Conservation (phyloP, 1,140 invertebrate species). For the Rhagoletis pomonella region DNA sequence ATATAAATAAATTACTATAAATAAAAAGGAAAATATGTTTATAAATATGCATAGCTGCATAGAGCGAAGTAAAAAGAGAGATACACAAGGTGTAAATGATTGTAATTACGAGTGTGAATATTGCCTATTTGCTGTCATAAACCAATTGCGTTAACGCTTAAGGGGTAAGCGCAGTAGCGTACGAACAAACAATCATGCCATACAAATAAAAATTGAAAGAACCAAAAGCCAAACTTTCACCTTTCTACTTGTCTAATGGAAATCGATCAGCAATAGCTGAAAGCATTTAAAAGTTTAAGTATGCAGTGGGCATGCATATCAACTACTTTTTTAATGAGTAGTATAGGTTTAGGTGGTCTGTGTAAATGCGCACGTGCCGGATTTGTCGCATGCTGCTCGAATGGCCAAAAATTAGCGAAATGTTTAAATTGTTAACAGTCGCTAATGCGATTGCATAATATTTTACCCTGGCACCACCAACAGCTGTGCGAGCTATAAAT, state of each 20-base stretch:
- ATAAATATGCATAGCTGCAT: background rate
- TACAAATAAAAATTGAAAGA: background rate
- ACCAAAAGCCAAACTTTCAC: background rate
- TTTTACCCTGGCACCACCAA: background rate
- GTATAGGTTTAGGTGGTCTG: too few species aligned
- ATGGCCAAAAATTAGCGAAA: background rate
- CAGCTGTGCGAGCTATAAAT: background rate
- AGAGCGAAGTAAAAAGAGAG: background rate
- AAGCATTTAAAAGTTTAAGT: background rate
- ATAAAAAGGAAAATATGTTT: background rate
- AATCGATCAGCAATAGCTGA: background rate
- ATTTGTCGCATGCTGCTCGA: background rate
- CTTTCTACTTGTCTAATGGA: background rate
- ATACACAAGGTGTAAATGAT: slow-evolving; percentile 12
- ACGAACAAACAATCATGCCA: background rate
- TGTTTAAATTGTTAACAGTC: background rate
- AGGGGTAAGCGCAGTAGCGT: background rate
- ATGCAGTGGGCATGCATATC: background rate
- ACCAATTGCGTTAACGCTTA: background rate
- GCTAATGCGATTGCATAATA: background rate
- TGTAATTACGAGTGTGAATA: slow-evolving; percentile 23
- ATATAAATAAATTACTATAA: background rate
- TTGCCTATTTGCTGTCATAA: slow-evolving; percentile 26
- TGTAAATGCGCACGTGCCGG: background rate
- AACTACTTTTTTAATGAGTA: background rate